A percentile compares a stretch with the other conserved stretches of the same genome.
phyloP scores from a whole-genome alignment of 2,113 vertebrate genomes.

The Lynx canadensis region DNA sequence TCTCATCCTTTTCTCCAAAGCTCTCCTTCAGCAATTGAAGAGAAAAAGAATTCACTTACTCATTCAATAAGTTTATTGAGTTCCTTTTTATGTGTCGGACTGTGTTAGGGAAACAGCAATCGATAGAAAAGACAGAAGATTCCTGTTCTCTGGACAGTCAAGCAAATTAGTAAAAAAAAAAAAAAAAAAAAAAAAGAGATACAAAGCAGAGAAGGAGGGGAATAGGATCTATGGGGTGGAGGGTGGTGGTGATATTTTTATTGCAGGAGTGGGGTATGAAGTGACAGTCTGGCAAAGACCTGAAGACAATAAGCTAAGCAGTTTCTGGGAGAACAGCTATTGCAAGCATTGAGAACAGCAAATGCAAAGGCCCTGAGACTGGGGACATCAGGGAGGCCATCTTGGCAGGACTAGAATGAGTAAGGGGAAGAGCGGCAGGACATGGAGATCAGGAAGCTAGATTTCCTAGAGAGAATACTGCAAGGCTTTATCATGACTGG shows the following conservation, averaged over 20 bases:
- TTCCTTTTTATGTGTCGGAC: not conserved
- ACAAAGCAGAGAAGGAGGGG: not conserved
- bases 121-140: not conserved
- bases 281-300: not conserved
- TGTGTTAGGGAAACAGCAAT: not conserved
- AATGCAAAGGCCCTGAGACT: not conserved
- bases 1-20: not conserved
- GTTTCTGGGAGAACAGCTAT: not conserved
- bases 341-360: not conserved
- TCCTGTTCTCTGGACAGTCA: not conserved
- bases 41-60: slow-evolving; percentile 1
- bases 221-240: not conserved
- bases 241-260: not conserved
- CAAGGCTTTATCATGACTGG: not conserved
- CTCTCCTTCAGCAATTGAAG: not conserved
- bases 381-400: not conserved
- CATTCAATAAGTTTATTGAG: not conserved
- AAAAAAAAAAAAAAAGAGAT: not conserved
- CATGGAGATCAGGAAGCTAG: not conserved
- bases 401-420: not conserved
- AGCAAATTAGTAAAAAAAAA: not conserved
- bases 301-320: not conserved
- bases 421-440: not conserved
- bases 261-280: not conserved
- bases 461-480: not conserved